Conservation (phyloP, 2,888 invertebrate genomes). For the Drosophila niveifrons region DNA sequence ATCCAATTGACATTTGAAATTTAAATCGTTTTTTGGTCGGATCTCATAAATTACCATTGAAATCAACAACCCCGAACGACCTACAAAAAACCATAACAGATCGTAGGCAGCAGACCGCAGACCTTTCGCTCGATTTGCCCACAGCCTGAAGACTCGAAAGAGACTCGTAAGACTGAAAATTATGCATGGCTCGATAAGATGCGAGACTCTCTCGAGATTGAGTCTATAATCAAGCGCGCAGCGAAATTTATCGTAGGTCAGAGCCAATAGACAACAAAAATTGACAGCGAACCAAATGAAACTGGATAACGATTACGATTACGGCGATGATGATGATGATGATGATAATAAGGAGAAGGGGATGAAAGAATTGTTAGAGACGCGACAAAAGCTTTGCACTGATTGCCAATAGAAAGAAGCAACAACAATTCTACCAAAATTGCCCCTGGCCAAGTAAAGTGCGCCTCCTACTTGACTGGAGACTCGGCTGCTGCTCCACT, state of each 20-base stretch:
- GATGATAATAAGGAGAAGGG: neutral
- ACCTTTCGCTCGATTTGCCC: constrained; percentile 34
- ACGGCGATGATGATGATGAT: neutral
- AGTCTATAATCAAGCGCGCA: constrained; percentile 69
- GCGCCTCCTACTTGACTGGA: constrained; percentile 45
- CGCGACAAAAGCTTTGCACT: constrained; percentile 40
- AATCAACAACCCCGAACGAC: constrained; percentile 53
- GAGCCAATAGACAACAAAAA: constrained; percentile 60
- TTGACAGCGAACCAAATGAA: constrained; percentile 52
- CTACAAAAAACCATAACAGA: constrained; percentile 46
- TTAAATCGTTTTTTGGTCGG: constrained; percentile 42
- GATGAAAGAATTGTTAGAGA: constrained; percentile 8
- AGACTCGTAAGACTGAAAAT: constrained; percentile 40
- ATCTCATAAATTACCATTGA: constrained; percentile 53
- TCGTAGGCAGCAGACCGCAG: constrained; percentile 15
- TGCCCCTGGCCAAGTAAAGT: constrained; percentile 56
- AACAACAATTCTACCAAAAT: constrained; percentile 34
- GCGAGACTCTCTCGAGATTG: constrained; percentile 30
- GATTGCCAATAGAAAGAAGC: constrained; percentile 54
- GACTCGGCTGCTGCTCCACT: constrained; percentile 58
- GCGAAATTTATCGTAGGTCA: constrained; percentile 74
- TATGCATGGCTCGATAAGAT: constrained; percentile 62
- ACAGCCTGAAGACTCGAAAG: constrained; percentile 21
- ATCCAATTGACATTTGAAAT: constrained; percentile 59
- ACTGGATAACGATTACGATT: constrained; percentile 3